Conservation (phyloP, 2,797 vertebrate species). For the Cuniculus paca region DNA sequence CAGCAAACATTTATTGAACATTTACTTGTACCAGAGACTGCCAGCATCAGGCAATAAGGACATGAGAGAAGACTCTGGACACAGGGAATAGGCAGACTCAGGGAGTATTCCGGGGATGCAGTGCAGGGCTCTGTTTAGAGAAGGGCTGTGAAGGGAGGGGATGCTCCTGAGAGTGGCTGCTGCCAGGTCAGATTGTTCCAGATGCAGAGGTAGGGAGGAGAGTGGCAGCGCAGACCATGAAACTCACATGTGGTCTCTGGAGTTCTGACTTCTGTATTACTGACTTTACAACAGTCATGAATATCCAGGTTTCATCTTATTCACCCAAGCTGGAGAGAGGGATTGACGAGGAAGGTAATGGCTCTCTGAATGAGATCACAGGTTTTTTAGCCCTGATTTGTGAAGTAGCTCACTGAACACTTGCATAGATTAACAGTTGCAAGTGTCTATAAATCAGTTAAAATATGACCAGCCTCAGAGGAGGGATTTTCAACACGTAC, state of each 20-base stretch:
- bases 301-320: constrained; percentile 10
- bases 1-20: constrained; percentile 32
- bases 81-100: neutral
- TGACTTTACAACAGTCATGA: neutral
- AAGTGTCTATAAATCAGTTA: neutral
- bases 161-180: neutral
- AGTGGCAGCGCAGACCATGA: neutral
- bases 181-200: neutral
- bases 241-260: neutral
- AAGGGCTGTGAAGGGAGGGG: neutral
- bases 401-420: constrained; percentile 12
- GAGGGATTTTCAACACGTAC: neutral
- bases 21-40: constrained; percentile 24
- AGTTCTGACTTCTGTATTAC: constrained; percentile 1
- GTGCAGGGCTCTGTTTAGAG: neutral
- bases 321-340: neutral
- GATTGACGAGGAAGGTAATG: neutral
- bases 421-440: neutral
- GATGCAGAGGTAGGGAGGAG: neutral
- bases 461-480: neutral
- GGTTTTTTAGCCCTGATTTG: neutral
- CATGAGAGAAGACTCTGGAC: neutral
- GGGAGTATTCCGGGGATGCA: neutral
- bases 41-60: neutral
- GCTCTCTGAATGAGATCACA: constrained; percentile 31